These are phyloP conservation scores for Orbicella faveolata DNA, from an alignment of 64 coral and sea anemone species.

Conservation along the genomic window DNA sequence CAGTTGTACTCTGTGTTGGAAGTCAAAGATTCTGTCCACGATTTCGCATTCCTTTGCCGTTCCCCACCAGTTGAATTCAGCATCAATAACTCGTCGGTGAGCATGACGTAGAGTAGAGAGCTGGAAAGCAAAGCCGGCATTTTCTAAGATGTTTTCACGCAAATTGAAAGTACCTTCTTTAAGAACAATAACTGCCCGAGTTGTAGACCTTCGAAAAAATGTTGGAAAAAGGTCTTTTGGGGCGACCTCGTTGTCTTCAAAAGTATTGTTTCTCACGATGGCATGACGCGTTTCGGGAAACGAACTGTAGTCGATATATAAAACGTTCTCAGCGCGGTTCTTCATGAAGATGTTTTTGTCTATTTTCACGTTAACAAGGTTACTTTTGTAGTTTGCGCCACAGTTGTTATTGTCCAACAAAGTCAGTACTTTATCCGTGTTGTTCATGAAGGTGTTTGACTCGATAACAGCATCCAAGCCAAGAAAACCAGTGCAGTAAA, in stretches of 20 bases:
- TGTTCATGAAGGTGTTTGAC: constrained; percentile 69
- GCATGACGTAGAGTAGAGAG: constrained; percentile 55
- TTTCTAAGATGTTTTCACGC: constrained; percentile 54
- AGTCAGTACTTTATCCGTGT: constrained; percentile 43
- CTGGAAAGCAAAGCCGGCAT: constrained; percentile 16
- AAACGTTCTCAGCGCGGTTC: constrained; percentile 43
- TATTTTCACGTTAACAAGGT: constrained; percentile 42
- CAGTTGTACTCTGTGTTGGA: constrained; percentile 62
- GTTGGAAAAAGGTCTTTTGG: constrained; percentile 29
- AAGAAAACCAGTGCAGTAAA: constrained; percentile 35
- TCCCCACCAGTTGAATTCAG: constrained; percentile 72
- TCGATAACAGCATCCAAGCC: constrained; percentile 45
- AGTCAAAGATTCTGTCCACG: constrained; percentile 62
- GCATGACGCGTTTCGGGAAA: constrained; percentile 40
- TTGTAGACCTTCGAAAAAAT: constrained; percentile 45
- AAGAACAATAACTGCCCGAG: constrained; percentile 40
- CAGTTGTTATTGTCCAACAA: constrained; percentile 52
- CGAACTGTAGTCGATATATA: constrained; percentile 56
- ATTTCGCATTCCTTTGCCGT: constrained; percentile 54
- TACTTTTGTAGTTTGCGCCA: constrained; percentile 15
- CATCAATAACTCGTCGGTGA: constrained; percentile 20
- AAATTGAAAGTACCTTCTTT: constrained; percentile 73
- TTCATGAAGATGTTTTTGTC: constrained; percentile 43
- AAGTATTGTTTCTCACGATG: constrained; percentile 41
- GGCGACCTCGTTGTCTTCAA: constrained; percentile 24